Conservation (phyloP, 1,140 invertebrate species). For the Cylas formicarius region DNA sequence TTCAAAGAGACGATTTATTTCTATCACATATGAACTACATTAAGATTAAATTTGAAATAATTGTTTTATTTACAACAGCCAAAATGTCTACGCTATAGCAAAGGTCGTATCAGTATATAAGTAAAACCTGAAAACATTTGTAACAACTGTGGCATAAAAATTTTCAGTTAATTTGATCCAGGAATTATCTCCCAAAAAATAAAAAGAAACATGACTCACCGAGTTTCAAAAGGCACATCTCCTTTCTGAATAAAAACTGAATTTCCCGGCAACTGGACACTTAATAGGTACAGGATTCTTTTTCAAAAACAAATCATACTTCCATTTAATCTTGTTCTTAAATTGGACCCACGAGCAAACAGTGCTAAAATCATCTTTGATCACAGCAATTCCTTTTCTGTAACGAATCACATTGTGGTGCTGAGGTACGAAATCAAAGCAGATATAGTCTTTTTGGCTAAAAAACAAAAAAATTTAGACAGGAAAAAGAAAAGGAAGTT, state of each 20-base stretch:
- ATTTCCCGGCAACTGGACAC: slow-evolving; percentile 94
- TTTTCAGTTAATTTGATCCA: not conserved
- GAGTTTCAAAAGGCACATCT: slow-evolving; percentile 81
- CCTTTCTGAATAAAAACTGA: slow-evolving; percentile 85
- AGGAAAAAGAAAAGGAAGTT: slow-evolving; percentile 7
- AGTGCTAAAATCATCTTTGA: slow-evolving; percentile 82
- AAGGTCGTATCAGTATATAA: too few species aligned
- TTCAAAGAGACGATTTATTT: too few species aligned
- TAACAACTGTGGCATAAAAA: slow-evolving; percentile 2
- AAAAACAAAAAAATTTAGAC: slow-evolving; percentile 35
- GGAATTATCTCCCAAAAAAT: not conserved
- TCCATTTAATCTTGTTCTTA: slow-evolving; percentile 75
- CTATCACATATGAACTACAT: too few species aligned
- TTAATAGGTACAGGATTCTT: slow-evolving; percentile 86
- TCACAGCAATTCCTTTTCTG: slow-evolving; percentile 82
- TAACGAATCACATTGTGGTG: slow-evolving; percentile 94
- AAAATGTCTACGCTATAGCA: too few species aligned
- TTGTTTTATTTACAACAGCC: too few species aligned
- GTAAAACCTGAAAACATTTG: too few species aligned
- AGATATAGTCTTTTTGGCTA: slow-evolving; percentile 95
- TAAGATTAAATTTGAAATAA: too few species aligned
- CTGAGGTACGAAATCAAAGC: slow-evolving; percentile 90
- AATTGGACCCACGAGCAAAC: slow-evolving; percentile 94
- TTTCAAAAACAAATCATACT: slow-evolving; percentile 81
- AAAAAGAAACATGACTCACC: slow-evolving; percentile 28